phyloP scores from a whole-genome alignment of 2,113 vertebrate species.

The Uria aalge region DNA sequence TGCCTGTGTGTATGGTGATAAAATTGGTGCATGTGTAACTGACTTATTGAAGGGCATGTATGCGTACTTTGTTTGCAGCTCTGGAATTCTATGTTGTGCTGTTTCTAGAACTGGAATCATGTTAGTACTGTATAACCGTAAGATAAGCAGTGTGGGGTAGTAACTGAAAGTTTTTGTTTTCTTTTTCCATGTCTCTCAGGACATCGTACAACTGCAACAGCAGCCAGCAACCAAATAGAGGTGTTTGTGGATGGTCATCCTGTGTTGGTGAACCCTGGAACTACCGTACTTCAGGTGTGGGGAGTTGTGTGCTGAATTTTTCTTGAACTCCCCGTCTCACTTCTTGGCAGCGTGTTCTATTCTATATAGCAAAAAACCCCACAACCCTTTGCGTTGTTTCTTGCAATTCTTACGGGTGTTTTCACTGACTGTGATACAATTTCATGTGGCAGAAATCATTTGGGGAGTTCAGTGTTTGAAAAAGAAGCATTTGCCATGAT shows the following conservation, averaged over 20 bases:
- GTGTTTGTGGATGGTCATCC: slow-evolving; percentile 92
- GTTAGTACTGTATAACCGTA: fast-evolving
- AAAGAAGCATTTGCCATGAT: not conserved
- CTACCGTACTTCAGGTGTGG: slow-evolving; percentile 91
- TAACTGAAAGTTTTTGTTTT: not conserved
- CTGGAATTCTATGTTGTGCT: not conserved
- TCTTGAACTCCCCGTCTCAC: not conserved
- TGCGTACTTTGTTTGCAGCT: fast-evolving
- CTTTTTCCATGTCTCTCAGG: slow-evolving; percentile 61
- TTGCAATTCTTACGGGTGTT: not conserved
- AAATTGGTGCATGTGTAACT: fast-evolving
- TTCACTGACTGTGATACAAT: not conserved
- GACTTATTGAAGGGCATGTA: fast-evolving
- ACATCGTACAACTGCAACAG: slow-evolving; percentile 76
- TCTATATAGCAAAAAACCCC: not conserved
- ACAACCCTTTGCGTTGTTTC: not conserved
- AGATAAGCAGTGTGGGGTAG: not conserved
- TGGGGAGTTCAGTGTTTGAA: not conserved
- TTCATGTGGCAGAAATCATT: not conserved
- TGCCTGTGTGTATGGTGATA: not conserved
- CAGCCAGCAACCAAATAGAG: slow-evolving; percentile 86
- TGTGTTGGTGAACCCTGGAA: slow-evolving; percentile 89
- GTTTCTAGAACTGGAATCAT: not conserved
- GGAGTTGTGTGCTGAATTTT: not conserved
- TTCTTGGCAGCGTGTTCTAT: not conserved